Conservation (phyloP, 2,797 vertebrate species). For the Tamandua tetradactyla region DNA sequence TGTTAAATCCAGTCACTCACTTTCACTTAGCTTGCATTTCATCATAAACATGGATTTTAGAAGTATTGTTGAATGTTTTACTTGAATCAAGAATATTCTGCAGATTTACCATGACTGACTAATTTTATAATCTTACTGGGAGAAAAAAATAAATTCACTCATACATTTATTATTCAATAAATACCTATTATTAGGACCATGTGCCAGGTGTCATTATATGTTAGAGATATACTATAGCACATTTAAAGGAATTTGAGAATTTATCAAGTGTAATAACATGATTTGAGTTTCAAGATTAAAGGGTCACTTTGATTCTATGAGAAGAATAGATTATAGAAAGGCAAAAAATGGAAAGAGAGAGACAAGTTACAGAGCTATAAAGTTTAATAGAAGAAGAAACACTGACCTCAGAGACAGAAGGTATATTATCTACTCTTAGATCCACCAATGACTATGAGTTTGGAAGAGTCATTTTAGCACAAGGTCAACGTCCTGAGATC, state of each 20-base stretch:
- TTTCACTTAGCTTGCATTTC: not conserved
- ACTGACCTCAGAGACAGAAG: not conserved
- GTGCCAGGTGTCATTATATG: not conserved
- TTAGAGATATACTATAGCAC: not conserved
- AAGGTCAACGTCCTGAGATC: not conserved
- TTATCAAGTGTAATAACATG: not conserved
- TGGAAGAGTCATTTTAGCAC: not conserved
- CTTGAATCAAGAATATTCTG: conserved; percentile 38
- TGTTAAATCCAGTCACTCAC: not conserved
- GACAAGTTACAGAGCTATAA: not conserved
- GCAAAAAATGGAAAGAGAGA: not conserved
- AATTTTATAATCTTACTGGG: not conserved
- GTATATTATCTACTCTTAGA: too few relatives aligned
- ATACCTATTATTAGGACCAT: not conserved
- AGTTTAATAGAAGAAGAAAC: not conserved
- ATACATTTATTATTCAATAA: not conserved
- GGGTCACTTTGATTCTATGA: not conserved
- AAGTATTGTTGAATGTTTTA: conserved; percentile 19
- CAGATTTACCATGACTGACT: not conserved
- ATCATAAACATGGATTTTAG: not conserved
- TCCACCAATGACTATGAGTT: not conserved
- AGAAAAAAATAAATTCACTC: not conserved
- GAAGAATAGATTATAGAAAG: not conserved
- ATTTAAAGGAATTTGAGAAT: not conserved
- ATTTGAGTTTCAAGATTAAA: not conserved